Conservation (phyloP, 2,113 vertebrate species). For the Lethenteron reissneri region DNA sequence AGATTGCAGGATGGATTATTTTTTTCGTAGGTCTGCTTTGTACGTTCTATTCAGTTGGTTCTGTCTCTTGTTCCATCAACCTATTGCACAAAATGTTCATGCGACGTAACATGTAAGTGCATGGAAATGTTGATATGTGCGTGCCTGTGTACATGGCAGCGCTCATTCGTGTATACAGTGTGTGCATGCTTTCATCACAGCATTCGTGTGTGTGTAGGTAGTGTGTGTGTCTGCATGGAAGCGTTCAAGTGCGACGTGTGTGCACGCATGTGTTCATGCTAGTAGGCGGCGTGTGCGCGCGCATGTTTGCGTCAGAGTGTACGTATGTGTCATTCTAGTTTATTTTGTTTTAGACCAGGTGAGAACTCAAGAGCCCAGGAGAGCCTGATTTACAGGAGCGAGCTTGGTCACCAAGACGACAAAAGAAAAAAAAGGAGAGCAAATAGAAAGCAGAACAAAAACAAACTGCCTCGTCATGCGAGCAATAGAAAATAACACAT, state of each 20-base stretch:
- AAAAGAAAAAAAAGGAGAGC: no score
- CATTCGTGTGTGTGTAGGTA: neutral
- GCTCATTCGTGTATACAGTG: neutral
- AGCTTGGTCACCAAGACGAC: no score
- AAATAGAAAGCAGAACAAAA: no score
- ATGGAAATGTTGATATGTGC: neutral
- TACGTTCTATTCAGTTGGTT: neutral
- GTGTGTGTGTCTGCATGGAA: neutral
- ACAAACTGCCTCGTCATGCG: no score
- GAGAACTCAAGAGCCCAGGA: no score
- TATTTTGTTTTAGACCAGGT: no score
- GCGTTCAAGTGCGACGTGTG: neutral
- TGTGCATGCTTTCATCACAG: neutral
- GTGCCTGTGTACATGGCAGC: neutral
- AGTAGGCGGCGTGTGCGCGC: neutral
- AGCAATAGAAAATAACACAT: no score
- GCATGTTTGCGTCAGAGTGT: neutral
- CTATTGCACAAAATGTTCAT: neutral
- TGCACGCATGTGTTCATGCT: neutral
- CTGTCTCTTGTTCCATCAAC: neutral
- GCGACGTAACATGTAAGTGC: neutral
- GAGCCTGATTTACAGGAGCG: no score
- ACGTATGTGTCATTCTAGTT: neutral
- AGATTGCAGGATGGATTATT: no score
- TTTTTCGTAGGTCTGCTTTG: no score